These are phyloP conservation scores for Fulmarus glacialis DNA, from an alignment of 2,113 vertebrate genomes.

Conservation along the genomic window DNA sequence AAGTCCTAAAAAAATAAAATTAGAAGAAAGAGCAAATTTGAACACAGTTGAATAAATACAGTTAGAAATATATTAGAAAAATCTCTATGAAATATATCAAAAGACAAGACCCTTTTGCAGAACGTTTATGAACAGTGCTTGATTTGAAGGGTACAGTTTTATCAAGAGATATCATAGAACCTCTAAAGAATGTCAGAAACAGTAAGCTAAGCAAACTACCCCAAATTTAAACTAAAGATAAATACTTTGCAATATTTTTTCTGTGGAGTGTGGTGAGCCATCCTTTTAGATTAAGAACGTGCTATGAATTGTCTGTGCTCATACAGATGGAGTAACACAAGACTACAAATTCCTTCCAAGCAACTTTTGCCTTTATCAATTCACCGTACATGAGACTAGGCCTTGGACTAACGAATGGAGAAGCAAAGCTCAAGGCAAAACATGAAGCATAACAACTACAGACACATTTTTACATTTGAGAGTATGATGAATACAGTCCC, in stretches of 20 bases:
- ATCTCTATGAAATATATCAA: neutral
- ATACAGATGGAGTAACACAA: neutral
- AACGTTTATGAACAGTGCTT: neutral
- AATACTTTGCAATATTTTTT: neutral
- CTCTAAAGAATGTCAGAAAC: neutral
- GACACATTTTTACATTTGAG: neutral
- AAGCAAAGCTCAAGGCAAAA: neutral
- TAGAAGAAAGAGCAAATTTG: neutral
- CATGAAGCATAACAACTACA: neutral
- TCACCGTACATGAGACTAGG: neutral
- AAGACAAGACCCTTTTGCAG: neutral
- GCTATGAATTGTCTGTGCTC: neutral
- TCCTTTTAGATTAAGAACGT: neutral
- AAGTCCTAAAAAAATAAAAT: conserved; percentile 67
- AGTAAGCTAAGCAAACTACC: neutral
- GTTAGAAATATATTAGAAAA: neutral
- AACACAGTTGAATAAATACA: neutral
- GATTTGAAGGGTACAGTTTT: neutral
- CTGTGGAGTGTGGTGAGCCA: neutral
- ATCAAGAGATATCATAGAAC: neutral
- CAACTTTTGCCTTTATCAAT: neutral
- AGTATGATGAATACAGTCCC: neutral
- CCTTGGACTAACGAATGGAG: neutral
- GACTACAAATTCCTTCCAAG: neutral
- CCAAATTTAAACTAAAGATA: neutral